phyloP scores from a whole-genome alignment of 1,140 invertebrate species.

The Drosophila mauritiana region DNA sequence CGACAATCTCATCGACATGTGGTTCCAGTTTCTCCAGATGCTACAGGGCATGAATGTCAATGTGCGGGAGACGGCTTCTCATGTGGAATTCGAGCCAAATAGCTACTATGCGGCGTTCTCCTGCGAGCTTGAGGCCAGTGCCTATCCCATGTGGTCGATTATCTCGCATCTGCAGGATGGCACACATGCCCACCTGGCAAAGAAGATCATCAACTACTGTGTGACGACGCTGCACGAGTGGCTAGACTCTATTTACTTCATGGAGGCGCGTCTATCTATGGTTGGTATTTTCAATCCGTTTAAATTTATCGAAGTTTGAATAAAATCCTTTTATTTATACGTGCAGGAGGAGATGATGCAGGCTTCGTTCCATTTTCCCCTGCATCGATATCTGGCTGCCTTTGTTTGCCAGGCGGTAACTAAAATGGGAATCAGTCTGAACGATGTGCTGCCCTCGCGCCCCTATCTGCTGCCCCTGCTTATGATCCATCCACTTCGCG shows the following conservation, averaged over 20 bases:
- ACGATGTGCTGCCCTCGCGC: slow-evolving; percentile 91
- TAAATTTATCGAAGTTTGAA: neutral
- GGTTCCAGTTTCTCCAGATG: slow-evolving; percentile 96
- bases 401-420: slow-evolving; percentile 96
- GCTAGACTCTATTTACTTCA: slow-evolving; percentile 93
- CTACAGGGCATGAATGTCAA: slow-evolving; percentile 99
- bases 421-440: slow-evolving; percentile 90
- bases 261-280: slow-evolving; percentile 87
- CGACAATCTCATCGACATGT: slow-evolving; percentile 94
- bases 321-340: neutral
- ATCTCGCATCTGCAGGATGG: slow-evolving; percentile 93
- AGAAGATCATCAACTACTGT: slow-evolving; percentile 90
- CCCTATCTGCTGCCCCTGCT: slow-evolving; percentile 91
- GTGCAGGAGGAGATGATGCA: slow-evolving; percentile 91
- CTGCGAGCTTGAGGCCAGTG: slow-evolving; percentile 97
- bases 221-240: slow-evolving; percentile 92
- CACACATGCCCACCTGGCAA: slow-evolving; percentile 89
- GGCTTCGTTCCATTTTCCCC: slow-evolving; percentile 97
- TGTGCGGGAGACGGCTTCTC: slow-evolving; percentile 93
- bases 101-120: slow-evolving; percentile 99
- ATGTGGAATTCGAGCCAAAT: slow-evolving; percentile 98
- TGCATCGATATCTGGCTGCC: slow-evolving; percentile 97
- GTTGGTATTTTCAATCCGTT: slow-evolving; percentile 51
- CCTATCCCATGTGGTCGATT: slow-evolving; percentile 98
- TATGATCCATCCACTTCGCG: slow-evolving; percentile 95